Conservation (phyloP, 2,113 vertebrate species). For the Larimichthys polyactis region DNA sequence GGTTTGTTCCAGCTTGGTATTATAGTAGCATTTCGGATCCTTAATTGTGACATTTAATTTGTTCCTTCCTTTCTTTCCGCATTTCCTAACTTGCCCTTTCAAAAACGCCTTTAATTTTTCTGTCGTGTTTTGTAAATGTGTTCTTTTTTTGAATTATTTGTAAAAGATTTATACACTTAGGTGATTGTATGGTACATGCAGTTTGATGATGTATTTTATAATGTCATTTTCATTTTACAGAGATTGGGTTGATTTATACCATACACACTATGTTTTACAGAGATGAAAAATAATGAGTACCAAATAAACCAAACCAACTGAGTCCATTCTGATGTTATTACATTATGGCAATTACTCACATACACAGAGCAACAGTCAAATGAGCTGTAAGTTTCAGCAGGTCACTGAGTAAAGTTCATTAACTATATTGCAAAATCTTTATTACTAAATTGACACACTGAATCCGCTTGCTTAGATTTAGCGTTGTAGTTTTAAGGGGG, state of each 20-base stretch:
- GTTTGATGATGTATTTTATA: slow-evolving; percentile 69
- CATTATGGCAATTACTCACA: slow-evolving; percentile 1
- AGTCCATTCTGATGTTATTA: background rate
- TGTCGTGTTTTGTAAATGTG: slow-evolving; percentile 62
- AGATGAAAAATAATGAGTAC: slow-evolving; percentile 49
- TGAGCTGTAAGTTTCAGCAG: background rate
- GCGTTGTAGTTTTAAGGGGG: background rate
- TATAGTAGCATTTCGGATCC: slow-evolving; percentile 42
- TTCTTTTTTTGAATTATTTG: slow-evolving; percentile 46
- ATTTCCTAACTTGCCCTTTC: slow-evolving; percentile 3
- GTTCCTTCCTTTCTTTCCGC: slow-evolving; percentile 11
- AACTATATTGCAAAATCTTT: background rate
- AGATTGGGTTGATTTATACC: slow-evolving; percentile 57
- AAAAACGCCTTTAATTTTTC: slow-evolving; percentile 57
- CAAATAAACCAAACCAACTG: slow-evolving; percentile 68
- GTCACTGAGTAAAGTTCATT: background rate
- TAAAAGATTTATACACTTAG: slow-evolving; percentile 57
- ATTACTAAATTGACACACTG: background rate
- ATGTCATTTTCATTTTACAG: slow-evolving; percentile 62
- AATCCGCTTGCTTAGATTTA: background rate
- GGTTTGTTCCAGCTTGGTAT: slow-evolving; percentile 34
- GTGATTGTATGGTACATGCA: slow-evolving; percentile 44
- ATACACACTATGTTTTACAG: slow-evolving; percentile 66
- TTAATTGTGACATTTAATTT: slow-evolving; percentile 14
- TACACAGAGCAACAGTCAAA: background rate